These are phyloP conservation scores for Ceyx cyanopectus DNA, from an alignment of 2,113 vertebrate genomes.

Conservation along the genomic window DNA sequence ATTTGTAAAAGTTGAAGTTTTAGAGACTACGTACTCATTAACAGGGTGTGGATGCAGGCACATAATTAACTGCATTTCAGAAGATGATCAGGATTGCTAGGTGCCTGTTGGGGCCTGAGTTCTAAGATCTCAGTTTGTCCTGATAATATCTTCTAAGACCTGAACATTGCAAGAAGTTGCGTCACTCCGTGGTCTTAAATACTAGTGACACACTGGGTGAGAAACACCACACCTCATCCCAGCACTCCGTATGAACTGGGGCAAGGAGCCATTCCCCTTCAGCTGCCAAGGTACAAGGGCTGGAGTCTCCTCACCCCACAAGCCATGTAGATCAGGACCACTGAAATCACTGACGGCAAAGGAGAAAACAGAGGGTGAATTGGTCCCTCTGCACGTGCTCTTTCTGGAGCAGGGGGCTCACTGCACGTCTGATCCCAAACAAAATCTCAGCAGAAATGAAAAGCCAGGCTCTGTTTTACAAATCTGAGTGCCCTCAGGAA, in stretches of 20 bases:
- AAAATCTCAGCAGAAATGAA: not conserved
- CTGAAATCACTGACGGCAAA: not conserved
- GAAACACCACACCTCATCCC: not conserved
- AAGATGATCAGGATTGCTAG: not conserved
- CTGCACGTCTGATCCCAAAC: not conserved
- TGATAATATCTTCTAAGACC: slow-evolving; percentile 34
- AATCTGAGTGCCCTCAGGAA: not conserved
- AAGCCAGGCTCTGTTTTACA: not conserved
- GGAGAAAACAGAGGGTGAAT: rapidly evolving
- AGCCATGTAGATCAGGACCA: rapidly evolving
- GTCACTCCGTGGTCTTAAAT: slow-evolving; percentile 3
- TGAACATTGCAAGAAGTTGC: not conserved
- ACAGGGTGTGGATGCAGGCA: slow-evolving; percentile 27
- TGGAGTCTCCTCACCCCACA: not conserved
- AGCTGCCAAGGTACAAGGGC: not conserved
- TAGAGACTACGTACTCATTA: not conserved
- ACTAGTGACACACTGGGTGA: not conserved
- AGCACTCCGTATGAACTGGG: not conserved
- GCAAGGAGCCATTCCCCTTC: not conserved
- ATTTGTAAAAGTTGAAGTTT: slow-evolving; percentile 3
- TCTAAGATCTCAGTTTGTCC: not conserved
- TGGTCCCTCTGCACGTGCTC: not conserved
- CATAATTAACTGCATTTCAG: slow-evolving; percentile 24
- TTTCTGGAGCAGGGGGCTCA: not conserved
- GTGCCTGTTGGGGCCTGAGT: slow-evolving; percentile 56